Base-by-base conservation (phyloP, 2,113 vertebrate genomes). In the Labrus mixtus region DNA sequence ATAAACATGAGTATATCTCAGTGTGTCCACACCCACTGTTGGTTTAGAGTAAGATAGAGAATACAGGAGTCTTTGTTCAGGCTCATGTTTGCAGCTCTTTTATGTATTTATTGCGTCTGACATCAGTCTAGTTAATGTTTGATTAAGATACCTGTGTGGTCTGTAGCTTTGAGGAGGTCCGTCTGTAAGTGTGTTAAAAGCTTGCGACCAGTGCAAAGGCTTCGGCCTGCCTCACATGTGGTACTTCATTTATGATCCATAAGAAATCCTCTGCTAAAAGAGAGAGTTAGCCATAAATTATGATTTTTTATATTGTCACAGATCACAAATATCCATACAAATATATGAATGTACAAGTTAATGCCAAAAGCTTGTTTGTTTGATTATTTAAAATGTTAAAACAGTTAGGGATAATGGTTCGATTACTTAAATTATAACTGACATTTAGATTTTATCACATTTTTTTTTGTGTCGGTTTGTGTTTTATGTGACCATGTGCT, bases 81-180 rank as follows among this genome's bases (percentile, higher is more conserved):
- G 46, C 53, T 62, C 37, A 1, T 23, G 51, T 74, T 50, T 65
- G 46, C 25, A 45, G 37, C 63, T 45, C 66, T 79, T 81, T 80
- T 72, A 61, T 84, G 59, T 37, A 50, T 85, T 92, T 90, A 90
- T 68, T 85, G 61, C 60, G 45, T 25, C 37, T 60, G 20, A 20
- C 68, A 69, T 2, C 70, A 75, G 64, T 79, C 71, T 76, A 45
- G 81, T 88, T 87, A 83, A 88, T 88, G 72, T 82, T 85, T 86
- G 65, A 83, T 39, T 25, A 29, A 65, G 48, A 60, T 41, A 9
- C 36, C 15, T n/a, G 74, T 69, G 66, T 55, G 65, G 79, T 79
- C 76, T 77, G 43, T 62, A 10, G 68, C 69, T 46, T 74, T 59
- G 19, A 84, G 57, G 65, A 76, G 46, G 55, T 75, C 68, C 84